These are phyloP conservation scores for Mantis religiosa DNA, from an alignment of 2,888 invertebrate species.

Conservation along the genomic window DNA sequence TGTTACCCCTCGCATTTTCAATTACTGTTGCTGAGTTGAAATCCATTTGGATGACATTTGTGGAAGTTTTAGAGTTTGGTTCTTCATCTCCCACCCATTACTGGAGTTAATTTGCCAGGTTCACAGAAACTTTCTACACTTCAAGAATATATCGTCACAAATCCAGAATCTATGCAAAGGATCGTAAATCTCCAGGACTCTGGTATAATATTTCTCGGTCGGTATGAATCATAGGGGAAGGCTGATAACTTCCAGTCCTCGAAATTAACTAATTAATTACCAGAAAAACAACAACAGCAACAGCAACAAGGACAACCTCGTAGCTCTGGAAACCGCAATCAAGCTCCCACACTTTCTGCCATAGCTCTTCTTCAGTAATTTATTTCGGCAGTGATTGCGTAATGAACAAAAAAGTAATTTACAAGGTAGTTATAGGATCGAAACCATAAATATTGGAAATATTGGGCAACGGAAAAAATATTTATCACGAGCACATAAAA, in stretches of 20 bases:
- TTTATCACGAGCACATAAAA: conserved; percentile 13
- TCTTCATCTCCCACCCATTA: background rate
- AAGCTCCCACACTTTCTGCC: background rate
- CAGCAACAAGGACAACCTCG: background rate
- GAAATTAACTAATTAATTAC: conserved; percentile 15
- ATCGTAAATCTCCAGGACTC: background rate
- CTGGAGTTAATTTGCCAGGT: background rate
- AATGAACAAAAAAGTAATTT: conserved; percentile 23
- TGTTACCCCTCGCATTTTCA: too few species aligned
- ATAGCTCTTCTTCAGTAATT: conserved; percentile 1
- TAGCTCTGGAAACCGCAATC: background rate
- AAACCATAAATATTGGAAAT: conserved; percentile 20
- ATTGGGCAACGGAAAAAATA: conserved; percentile 6
- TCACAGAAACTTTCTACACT: background rate
- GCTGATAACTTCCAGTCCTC: background rate
- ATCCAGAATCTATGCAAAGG: background rate
- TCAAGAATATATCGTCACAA: background rate
- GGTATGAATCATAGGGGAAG: background rate
- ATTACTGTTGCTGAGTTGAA: background rate
- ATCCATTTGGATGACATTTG: background rate
- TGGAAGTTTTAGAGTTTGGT: background rate
- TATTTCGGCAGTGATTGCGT: conserved; percentile 8
- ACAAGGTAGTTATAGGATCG: conserved; percentile 23
- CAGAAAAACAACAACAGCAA: background rate
- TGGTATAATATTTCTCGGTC: background rate